Conservation (phyloP, 2,888 invertebrate species). For the Laothoe populi region DNA sequence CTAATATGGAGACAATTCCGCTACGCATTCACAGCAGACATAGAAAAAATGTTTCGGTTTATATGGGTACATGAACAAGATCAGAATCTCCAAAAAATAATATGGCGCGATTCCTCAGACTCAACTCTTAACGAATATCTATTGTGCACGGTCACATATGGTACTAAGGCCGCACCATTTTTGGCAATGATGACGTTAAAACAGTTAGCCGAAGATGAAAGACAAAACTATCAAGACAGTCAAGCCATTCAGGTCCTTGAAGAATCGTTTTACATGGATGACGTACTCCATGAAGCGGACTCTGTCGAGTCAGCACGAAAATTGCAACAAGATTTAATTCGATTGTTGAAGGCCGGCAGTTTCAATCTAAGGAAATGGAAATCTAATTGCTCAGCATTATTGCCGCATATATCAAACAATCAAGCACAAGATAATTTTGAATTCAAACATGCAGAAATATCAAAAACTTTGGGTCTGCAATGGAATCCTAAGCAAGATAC, state of each 20-base stretch:
- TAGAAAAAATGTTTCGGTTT: constrained; percentile 18
- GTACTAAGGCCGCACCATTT: not conserved
- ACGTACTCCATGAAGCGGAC: not conserved
- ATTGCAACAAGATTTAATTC: not conserved
- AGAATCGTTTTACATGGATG: constrained; percentile 10
- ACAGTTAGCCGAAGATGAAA: constrained; percentile 22
- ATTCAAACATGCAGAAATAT: not conserved
- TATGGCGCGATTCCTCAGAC: constrained; percentile 14
- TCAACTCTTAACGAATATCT: not conserved
- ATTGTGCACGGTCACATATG: constrained; percentile 18
- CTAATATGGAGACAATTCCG: constrained; percentile 29
- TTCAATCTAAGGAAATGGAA: not conserved
- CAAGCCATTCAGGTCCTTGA: not conserved
- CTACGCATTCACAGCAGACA: constrained; percentile 29
- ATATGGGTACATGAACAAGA: constrained; percentile 11
- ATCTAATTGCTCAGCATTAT: not conserved
- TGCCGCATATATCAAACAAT: not conserved
- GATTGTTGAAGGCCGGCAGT: not conserved
- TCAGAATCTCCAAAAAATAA: constrained; percentile 20
- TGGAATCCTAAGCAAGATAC: constrained; percentile 15
- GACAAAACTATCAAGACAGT: not conserved
- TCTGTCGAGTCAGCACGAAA: not conserved
- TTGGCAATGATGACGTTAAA: constrained; percentile 22
- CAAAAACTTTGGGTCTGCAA: constrained; percentile 14
- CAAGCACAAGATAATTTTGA: not conserved